Conservation (phyloP, 2,888 invertebrate genomes). For the Lydus trimaculatus region DNA sequence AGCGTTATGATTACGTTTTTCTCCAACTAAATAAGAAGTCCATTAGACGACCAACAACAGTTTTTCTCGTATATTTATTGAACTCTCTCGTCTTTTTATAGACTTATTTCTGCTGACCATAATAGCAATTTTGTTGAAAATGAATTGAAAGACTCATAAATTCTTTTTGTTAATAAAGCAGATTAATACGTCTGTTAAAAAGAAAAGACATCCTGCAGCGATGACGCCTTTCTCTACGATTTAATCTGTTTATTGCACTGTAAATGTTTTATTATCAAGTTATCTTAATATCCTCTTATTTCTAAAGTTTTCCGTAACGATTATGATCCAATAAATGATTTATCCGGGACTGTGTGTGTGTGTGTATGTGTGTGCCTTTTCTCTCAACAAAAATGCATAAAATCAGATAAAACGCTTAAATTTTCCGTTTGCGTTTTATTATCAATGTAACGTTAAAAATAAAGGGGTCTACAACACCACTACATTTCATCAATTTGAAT, state of each 20-base stretch:
- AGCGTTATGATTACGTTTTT: constrained; percentile 27
- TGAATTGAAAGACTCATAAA: constrained; percentile 3
- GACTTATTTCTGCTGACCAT: neutral
- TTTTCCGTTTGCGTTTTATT: constrained; percentile 9
- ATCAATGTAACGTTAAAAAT: neutral
- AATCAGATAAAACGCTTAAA: too few species aligned
- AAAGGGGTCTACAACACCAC: neutral
- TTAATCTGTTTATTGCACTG: constrained; percentile 15
- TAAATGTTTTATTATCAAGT: constrained; percentile 19
- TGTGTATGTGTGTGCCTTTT: too few species aligned
- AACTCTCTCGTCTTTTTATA: constrained; percentile 10
- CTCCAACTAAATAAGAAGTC: constrained; percentile 25
- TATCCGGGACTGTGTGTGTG: constrained; percentile 14
- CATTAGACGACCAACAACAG: constrained; percentile 29
- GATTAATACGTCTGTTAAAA: constrained; percentile 1
- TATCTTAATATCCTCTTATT: constrained; percentile 17
- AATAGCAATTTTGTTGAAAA: constrained; percentile 17
- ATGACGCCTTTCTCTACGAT: neutral
- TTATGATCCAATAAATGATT: constrained; percentile 16
- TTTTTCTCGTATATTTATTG: constrained; percentile 23
- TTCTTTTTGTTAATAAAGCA: neutral
- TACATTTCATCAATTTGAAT: constrained; percentile 38
- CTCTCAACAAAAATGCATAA: too few species aligned
- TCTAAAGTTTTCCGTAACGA: constrained; percentile 15
- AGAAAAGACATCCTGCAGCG: neutral